Conservation (phyloP, 1,140 invertebrate genomes). For the Heliconius melpomene region DNA sequence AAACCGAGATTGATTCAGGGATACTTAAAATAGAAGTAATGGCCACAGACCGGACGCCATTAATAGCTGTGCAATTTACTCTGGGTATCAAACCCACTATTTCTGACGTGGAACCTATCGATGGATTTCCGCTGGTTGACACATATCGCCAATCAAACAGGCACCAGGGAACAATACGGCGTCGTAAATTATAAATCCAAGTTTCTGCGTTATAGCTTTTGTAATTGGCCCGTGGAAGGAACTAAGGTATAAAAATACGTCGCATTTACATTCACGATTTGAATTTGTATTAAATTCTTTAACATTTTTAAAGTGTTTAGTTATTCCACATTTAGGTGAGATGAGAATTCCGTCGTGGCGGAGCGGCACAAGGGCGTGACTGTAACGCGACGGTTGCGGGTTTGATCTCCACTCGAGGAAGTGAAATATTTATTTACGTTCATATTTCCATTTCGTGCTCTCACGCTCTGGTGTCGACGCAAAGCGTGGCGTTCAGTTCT, state of each 20-base stretch:
- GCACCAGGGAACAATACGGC: conserved; percentile 71
- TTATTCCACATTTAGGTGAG: no score
- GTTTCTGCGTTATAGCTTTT: conserved; percentile 14
- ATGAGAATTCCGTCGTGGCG: no score
- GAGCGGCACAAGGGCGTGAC: no score
- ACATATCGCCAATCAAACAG: conserved; percentile 73
- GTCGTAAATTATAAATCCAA: conserved; percentile 63
- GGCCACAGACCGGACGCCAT: conserved; percentile 66
- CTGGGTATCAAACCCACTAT: conserved; percentile 64
- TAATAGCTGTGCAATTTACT: conserved; percentile 68
- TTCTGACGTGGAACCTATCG: conserved; percentile 77
- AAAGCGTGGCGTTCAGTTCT: no score
- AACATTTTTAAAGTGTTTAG: no score
- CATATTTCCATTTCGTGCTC: no score
- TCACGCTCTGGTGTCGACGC: no score
- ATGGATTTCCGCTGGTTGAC: conserved; percentile 77
- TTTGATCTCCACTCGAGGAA: no score
- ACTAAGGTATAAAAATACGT: conserved; percentile 7
- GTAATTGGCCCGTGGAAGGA: conserved; percentile 13
- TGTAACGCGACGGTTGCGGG: no score
- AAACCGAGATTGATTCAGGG: conserved; percentile 14
- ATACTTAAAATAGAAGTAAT: conserved; percentile 66
- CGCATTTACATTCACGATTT: not conserved
- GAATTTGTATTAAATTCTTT: not conserved
- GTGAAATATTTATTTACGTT: no score